Base-by-base conservation (phyloP, 2,113 vertebrate genomes). In the Myxocyprinus asiaticus region DNA sequence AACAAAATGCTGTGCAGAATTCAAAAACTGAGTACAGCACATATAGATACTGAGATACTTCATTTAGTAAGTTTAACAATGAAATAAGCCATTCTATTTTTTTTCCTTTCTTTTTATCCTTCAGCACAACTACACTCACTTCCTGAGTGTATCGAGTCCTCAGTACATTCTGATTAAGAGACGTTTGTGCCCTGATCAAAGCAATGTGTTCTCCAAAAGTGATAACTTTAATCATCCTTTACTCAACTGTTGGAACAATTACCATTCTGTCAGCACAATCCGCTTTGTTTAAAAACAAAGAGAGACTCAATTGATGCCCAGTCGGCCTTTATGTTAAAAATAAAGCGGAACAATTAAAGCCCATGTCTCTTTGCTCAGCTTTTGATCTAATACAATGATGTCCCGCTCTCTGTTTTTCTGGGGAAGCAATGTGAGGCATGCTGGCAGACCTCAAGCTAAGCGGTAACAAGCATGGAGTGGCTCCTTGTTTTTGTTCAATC, bases 261-360 rank as follows among this genome's bases (percentile, higher is more conserved):
- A 95, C 93, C 93, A 95, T 94, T 94, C 94, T 90, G 92, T 95
- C 94, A 94, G 93, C 67, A 92, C 92, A 87, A 94, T 94, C 93
- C 92, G 94, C 95, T 96, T 95, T 95, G 94, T 95, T 94, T 88
- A 93, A 91, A 89, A 94, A 94, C 95, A 97, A 96, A 97, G 87
- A 94, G 93, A 83, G 91, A 90, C 92, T 95, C 95, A 97, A 97
- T 94, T 93, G 95, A 96, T 94, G 94, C 94, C 87, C 92, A 92
- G 92, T 92, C 86, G 91, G 95, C 94, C 95, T 98, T 99, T 97
- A 97, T 99, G 92, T 94, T 92, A 94, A 93, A 95, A 94, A 94
- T 97, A 96, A 97, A 96, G 95, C 94, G 92, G 93, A 94, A 98
- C 96, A 98, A 97, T 98, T 97, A 98, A 97, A 95, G 94, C 94